Evolutionary conservation across 2,113 vertebrate genomes (phyloP), one percentile per base, ranked within the genome.

Genomic region (Myrmecobius fasciatus): DNA sequence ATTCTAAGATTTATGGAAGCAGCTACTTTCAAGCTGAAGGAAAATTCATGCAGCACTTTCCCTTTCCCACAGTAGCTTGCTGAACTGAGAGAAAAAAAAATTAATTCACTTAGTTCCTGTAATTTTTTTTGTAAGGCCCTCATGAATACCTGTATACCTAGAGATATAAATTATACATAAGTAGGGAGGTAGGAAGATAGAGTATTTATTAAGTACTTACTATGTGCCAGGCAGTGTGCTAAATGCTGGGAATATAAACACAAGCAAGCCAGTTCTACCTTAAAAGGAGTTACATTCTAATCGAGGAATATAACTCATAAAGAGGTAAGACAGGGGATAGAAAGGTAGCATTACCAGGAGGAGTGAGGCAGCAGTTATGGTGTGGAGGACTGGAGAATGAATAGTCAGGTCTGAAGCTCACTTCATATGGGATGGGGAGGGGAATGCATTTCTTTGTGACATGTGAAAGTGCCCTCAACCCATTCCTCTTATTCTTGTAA

Each of bases 401-500:
- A 1, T 1, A 36, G 36, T n/a, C 60, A 75, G 28, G 60, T n/a
- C 36, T n/a, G 36, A 75, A n/a, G 60, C 12, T 67, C 36, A 43
- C 67, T 75, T 75, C 36, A 22, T 43, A 43, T 43, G 36, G 67
- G 36, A 6, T 51, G 49, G 49, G 49, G 48, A n/a, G 36, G n/a
- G 8, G 24, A 20, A 93, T 8, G n/a, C 91, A 9, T 26, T 90
- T 48, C 47, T 90, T 67, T 93, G 7, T 89, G 83, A 28, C 48
- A 52, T 49, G 22, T 89, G 56, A 7, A 51, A 43, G 93, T 90
- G 95, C 53, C 26, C 14, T 95, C 89, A 60, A 25, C 67, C 93
- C 89, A 26, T 0, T 67, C 90, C 54, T 83, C 52, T 98, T 91
- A 98, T 97, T 92, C 96, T 96, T 94, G 97, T 97, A 89, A 97